Evolutionary conservation across 2,113 vertebrate genomes (phyloP).

Genomic region (Cairina moschata): DNA sequence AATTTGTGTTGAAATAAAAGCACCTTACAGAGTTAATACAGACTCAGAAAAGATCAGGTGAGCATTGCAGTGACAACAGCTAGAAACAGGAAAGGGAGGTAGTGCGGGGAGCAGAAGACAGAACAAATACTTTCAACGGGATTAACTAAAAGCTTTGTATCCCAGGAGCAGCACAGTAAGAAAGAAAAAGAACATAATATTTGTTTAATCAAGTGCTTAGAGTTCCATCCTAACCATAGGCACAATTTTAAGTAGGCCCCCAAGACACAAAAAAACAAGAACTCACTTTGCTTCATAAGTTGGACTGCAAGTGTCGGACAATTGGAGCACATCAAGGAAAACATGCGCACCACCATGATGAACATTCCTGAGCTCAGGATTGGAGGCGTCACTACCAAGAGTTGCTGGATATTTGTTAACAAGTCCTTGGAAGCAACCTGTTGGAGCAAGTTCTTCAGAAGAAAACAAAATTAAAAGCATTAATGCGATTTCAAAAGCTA

Average conservation of each 20-base stretch:
- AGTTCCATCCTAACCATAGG: background rate
- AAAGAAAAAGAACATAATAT: background rate
- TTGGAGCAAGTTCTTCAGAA: conserved; percentile 92
- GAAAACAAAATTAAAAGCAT: background rate
- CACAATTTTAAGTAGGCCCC: background rate
- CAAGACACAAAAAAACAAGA: background rate
- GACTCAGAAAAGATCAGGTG: background rate
- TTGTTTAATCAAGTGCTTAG: background rate
- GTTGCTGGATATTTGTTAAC: conserved; percentile 97
- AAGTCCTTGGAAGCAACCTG: conserved; percentile 97
- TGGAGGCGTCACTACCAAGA: conserved; percentile 96
- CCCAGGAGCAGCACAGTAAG: background rate
- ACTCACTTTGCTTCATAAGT: conserved; percentile 99
- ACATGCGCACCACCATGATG: conserved; percentile 99
- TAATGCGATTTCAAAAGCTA: background rate
- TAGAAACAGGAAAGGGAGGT: background rate
- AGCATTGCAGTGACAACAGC: background rate
- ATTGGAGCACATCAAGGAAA: conserved; percentile 99
- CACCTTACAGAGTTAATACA: background rate
- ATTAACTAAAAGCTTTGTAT: background rate
- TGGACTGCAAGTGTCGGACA: conserved; percentile 96
- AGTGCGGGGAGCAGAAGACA: too few species aligned
- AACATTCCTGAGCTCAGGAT: conserved; percentile 99
- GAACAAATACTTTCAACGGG: background rate
- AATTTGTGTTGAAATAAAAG: background rate